Percentiles rank a stretch among this genome's conserved stretches.
Evolutionary conservation across 1,140 invertebrate species (phyloP).

Genomic region (Heliconius himera): DNA sequence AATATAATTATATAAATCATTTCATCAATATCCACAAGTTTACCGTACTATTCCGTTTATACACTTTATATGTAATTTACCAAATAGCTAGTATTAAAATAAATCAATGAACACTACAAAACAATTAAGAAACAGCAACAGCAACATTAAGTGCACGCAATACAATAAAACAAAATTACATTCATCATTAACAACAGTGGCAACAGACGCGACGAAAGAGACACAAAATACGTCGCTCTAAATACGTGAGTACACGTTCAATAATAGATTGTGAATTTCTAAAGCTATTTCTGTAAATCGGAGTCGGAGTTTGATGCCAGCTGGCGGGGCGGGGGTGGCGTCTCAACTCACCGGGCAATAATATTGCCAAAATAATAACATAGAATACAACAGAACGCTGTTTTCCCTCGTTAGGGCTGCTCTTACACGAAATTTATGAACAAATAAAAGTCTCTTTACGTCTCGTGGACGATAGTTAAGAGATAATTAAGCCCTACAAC

Average conservation of each 20-base stretch:
- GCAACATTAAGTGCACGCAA: slow-evolving; percentile 4
- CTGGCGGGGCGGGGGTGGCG: slow-evolving; percentile 46
- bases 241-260: slow-evolving; percentile 65
- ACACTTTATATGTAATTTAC: neutral
- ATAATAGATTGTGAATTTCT: slow-evolving; percentile 75
- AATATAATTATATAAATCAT: neutral
- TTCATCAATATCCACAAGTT: neutral
- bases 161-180: slow-evolving; percentile 7
- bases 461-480: slow-evolving; percentile 20
- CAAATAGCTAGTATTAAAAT: neutral
- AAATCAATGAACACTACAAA: neutral
- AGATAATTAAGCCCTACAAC: slow-evolving; percentile 27
- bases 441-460: slow-evolving; percentile 24
- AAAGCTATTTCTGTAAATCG: slow-evolving; percentile 70
- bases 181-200: slow-evolving; percentile 16
- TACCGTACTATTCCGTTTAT: no score
- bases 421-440: slow-evolving; percentile 21
- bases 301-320: slow-evolving; percentile 49
- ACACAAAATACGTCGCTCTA: slow-evolving; percentile 57
- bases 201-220: slow-evolving; percentile 43
- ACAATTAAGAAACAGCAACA: neutral
- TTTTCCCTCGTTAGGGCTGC: slow-evolving; percentile 51
- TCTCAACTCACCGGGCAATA: slow-evolving; percentile 62
- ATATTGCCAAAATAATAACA: slow-evolving; percentile 77
- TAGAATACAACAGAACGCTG: slow-evolving; percentile 53